Evolutionary conservation across 2,113 vertebrate genomes (phyloP), one percentile per base, ranked within the genome.

Genomic region (Antechinus stuartii): DNA sequence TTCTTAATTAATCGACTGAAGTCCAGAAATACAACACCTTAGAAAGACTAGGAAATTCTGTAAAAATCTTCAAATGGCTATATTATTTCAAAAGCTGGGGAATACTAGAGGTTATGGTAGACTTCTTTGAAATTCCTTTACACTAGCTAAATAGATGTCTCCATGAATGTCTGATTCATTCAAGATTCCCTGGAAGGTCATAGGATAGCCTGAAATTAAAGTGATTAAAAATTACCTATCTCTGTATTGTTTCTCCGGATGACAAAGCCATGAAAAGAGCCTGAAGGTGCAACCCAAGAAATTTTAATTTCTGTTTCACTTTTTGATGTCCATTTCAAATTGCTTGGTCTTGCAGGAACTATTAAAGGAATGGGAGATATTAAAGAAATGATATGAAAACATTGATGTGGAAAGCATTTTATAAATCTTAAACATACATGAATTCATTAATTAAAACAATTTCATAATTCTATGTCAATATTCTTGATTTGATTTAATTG

Each of bases 271-370:
- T 91, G 0, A 27, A 10, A 16, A 27, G 0, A 0, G 2, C 0
- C 0, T 19, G 0, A 0, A 23, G 94, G 97, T 0, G 0, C 0
- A 0, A 0, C 0, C 99, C 99, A 99, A 0, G 0, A 7, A 35
- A 98, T 1, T 0, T 0, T 0, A 46, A 23, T 26, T 26, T 0
- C 0, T 14, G 0, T 19, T 1, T 0, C 0, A 12, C 0, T 0
- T 0, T 6, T 0, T 0, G 0, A 0, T 42, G 0, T 0, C 19
- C n/a, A 12, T 0, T 0, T 0, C 54, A 97, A 0, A 7, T 0
- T 0, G 55, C 0, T 0, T 93, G 97, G 96, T 14, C 0, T 0
- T 2, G 0, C 49, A 84, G 98, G 99, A 55, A 0, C 98, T 99
- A 94, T 98, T 91, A n/a, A 68, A 24, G 95, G 93, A 95, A 95